Evolutionary conservation across 2,888 invertebrate genomes (phyloP).

Genomic region (Tholera decimalis): DNA sequence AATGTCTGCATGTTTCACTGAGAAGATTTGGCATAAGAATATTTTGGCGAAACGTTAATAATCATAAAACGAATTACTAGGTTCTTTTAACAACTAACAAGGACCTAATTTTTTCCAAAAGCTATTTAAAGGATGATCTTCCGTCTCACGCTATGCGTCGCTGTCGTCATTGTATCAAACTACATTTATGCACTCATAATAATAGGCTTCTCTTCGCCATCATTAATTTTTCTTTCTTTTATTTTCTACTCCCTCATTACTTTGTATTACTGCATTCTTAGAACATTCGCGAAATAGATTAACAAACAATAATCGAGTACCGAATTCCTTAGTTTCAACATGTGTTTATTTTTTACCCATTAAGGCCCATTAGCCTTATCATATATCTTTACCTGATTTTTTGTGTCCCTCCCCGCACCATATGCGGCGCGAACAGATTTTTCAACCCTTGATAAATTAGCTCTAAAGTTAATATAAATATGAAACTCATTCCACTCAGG

Average conservation of each 20-base stretch:
- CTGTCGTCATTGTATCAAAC: conserved; percentile 22
- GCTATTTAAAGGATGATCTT: background rate
- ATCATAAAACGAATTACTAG: background rate
- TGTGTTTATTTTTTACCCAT: conserved; percentile 61
- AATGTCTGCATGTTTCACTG: conserved; percentile 5
- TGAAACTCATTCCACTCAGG: conserved; percentile 40
- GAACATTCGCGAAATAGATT: conserved; percentile 46
- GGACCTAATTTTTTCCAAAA: background rate
- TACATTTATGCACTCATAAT: conserved; percentile 33
- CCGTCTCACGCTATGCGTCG: background rate
- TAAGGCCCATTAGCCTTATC: conserved; percentile 68
- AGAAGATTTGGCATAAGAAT: conserved; percentile 7
- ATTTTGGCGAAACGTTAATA: background rate
- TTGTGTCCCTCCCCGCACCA: conserved; percentile 70
- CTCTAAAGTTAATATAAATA: conserved; percentile 53
- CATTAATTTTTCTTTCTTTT: conserved; percentile 46
- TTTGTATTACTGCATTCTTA: conserved; percentile 25
- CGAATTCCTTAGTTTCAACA: conserved; percentile 56
- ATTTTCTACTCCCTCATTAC: conserved; percentile 42
- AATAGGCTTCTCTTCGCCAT: conserved; percentile 30
- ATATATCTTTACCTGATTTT: conserved; percentile 80
- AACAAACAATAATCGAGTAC: conserved; percentile 45
- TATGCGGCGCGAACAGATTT: conserved; percentile 65
- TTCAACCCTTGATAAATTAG: conserved; percentile 47
- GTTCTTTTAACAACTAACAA: conserved; percentile 1